Percentiles rank a stretch among this genome's conserved stretches.
phyloP scores from a whole-genome alignment of 2,888 invertebrate genomes.

The Drosophila helvetica region DNA sequence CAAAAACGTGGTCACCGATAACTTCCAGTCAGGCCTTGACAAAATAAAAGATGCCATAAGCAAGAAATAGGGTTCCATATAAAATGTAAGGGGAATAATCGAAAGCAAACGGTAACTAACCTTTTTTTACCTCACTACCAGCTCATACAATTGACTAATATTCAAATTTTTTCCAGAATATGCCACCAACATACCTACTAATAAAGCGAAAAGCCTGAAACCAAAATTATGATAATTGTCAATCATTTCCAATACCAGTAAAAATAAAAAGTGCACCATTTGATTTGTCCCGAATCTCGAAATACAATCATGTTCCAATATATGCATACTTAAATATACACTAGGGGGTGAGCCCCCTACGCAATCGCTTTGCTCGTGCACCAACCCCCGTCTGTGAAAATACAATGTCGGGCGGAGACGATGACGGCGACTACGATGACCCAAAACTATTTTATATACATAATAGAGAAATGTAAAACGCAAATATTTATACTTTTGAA shows the following conservation, averaged over 20 bases:
- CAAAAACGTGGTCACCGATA: slow-evolving; percentile 54
- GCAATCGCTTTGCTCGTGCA: too few species aligned
- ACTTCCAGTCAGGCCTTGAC: slow-evolving; percentile 45
- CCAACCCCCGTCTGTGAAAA: too few species aligned
- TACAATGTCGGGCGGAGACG: too few species aligned
- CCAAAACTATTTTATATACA: too few species aligned
- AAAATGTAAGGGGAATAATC: neutral
- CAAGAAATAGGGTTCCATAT: slow-evolving; percentile 13
- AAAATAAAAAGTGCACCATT: slow-evolving; percentile 41
- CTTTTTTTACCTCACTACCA: too few species aligned
- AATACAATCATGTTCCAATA: slow-evolving; percentile 2
- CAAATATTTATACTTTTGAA: slow-evolving; percentile 23
- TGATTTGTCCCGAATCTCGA: slow-evolving; percentile 33
- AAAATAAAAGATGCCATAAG: slow-evolving; percentile 50
- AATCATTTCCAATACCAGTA: slow-evolving; percentile 46
- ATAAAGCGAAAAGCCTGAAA: slow-evolving; percentile 9
- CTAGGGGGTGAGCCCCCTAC: too few species aligned
- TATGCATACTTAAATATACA: neutral
- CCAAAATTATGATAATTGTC: slow-evolving; percentile 24
- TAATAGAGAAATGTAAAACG: slow-evolving; percentile 3
- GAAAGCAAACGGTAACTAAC: neutral
- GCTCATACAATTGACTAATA: neutral
- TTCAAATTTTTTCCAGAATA: slow-evolving; percentile 13
- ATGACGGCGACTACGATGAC: too few species aligned
- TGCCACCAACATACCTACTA: slow-evolving; percentile 4